Conservation (phyloP, 2,888 invertebrate genomes). For the Pseudoips prasinana region DNA sequence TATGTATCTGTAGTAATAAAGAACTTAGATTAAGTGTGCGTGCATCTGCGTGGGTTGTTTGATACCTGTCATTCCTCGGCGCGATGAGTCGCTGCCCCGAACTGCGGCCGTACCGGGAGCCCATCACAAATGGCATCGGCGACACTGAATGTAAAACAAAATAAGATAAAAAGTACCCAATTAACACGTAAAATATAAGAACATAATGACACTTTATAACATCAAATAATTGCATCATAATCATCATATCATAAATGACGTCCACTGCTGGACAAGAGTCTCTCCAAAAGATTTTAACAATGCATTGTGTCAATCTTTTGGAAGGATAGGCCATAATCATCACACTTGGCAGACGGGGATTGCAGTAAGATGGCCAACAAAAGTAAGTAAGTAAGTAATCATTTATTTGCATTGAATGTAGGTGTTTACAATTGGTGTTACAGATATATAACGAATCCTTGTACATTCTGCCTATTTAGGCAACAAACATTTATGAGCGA, state of each 20-base stretch:
- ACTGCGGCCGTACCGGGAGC: conserved; percentile 66
- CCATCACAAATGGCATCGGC: conserved; percentile 63
- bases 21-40: no score
- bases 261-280: neutral
- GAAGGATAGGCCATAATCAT: neutral
- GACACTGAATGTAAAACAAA: conserved; percentile 42
- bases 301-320: neutral
- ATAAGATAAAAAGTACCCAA: neutral
- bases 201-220: neutral
- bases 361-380: no score
- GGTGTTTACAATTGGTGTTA: no score
- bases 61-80: conserved; percentile 65
- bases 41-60: no score
- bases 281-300: neutral
- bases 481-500: no score
- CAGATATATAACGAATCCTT: no score
- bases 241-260: neutral
- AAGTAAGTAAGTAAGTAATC: no score
- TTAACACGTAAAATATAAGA: neutral
- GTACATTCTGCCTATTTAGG: no score
- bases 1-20: no score
- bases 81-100: conserved; percentile 49
- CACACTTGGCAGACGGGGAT: no score
- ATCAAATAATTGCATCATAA: no score
- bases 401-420: no score